These are phyloP conservation scores for Trichonephila clavata DNA, from an alignment of 1,140 invertebrate species.

Conservation along the genomic window DNA sequence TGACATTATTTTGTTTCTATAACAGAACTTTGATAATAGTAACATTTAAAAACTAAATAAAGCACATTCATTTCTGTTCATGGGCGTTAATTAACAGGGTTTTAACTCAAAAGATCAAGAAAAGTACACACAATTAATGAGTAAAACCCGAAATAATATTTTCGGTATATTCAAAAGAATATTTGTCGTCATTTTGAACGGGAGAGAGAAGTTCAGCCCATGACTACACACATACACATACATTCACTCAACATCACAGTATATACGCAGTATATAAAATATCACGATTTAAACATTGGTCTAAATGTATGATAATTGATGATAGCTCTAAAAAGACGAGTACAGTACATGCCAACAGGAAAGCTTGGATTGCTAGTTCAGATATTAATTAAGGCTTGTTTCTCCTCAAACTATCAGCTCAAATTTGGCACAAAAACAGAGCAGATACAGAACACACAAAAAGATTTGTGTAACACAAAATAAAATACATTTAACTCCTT, in stretches of 20 bases:
- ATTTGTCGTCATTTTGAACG: neutral
- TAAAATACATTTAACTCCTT: neutral
- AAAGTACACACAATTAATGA: neutral
- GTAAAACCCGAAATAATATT: neutral
- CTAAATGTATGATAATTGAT: slow-evolving; percentile 55
- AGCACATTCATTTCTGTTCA: neutral
- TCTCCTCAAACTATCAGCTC: neutral
- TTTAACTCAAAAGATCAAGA: neutral
- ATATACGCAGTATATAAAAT: slow-evolving; percentile 69
- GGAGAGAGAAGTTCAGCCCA: neutral
- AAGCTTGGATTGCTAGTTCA: slow-evolving; percentile 3
- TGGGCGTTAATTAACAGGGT: neutral
- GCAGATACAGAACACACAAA: neutral
- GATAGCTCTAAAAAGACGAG: neutral
- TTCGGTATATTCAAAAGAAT: neutral
- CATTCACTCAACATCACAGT: slow-evolving; percentile 48
- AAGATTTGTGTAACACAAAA: neutral
- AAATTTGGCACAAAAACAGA: neutral
- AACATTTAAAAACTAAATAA: neutral
- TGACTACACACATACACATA: neutral
- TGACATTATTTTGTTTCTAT: too few relatives aligned
- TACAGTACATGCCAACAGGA: neutral
- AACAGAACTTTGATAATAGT: neutral
- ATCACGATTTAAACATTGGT: slow-evolving; percentile 72
- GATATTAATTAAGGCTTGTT: neutral